phyloP scores from a whole-genome alignment of 1,140 invertebrate genomes.

The Drosophila watanabei region DNA sequence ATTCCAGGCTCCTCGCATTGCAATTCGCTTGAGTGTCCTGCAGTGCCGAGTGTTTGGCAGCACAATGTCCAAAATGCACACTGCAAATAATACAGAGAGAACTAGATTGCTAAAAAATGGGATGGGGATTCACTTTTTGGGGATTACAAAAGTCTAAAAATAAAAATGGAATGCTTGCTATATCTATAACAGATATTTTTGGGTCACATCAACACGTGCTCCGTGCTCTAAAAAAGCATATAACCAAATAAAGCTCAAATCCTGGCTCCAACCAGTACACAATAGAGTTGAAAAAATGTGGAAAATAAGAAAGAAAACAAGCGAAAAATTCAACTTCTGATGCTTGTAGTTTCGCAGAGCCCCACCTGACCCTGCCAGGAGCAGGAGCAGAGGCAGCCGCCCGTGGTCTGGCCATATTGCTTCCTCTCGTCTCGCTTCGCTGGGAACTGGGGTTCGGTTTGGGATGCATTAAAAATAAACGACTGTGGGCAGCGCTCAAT shows the following conservation, averaged over 20 bases:
- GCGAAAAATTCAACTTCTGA: constrained; percentile 60
- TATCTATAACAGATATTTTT: constrained; percentile 8
- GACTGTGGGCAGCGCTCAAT: constrained; percentile 81
- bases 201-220: constrained; percentile 32
- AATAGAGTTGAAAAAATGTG: constrained; percentile 17
- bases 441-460: constrained; percentile 17
- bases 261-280: not conserved
- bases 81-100: constrained; percentile 60
- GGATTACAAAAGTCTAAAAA: not conserved
- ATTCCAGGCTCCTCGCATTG: constrained; percentile 26
- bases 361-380: constrained; percentile 8
- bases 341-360: constrained; percentile 2
- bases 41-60: constrained; percentile 58
- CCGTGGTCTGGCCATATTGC: constrained; percentile 60
- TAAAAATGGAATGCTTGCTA: not conserved
- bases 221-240: constrained; percentile 3
- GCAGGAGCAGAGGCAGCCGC: not conserved
- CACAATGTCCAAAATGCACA: constrained; percentile 78
- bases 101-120: constrained; percentile 40
- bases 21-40: constrained; percentile 77
- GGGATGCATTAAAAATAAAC: constrained; percentile 82
- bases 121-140: not conserved
- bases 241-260: constrained; percentile 28
- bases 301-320: constrained; percentile 11
- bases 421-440: constrained; percentile 29